Percentiles rank a stretch among this genome's conserved stretches.
These are phyloP conservation scores for Anhinga rufa DNA, from an alignment of 2,113 vertebrate species.

Conservation along the genomic window DNA sequence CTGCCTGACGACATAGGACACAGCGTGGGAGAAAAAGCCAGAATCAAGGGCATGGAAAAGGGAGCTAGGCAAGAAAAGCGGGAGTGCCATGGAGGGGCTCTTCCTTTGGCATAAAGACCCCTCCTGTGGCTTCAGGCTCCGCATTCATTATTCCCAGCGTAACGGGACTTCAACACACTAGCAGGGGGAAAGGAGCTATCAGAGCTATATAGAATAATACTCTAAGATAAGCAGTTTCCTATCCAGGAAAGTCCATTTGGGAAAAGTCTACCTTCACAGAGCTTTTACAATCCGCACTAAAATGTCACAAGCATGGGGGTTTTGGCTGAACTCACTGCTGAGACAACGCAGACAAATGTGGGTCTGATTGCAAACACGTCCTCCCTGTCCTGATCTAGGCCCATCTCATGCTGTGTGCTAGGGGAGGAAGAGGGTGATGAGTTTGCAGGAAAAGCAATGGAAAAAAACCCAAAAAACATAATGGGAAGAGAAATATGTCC, in stretches of 20 bases:
- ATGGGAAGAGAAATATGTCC: neutral
- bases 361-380: neutral
- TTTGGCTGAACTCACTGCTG: neutral
- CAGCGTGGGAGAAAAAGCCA: neutral
- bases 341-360: neutral
- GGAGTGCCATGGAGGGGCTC: neutral
- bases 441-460: neutral
- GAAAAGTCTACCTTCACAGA: neutral
- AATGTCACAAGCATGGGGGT: neutral
- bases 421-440: neutral
- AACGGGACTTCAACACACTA: too few species aligned
- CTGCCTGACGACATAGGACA: neutral
- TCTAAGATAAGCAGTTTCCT: neutral
- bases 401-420: neutral
- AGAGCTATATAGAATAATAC: neutral
- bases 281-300: neutral
- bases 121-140: neutral
- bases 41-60: neutral
- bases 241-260: neutral
- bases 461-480: neutral
- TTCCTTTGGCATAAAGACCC: neutral
- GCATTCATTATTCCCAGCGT: accelerated
- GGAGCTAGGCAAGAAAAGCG: neutral
- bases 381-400: neutral
- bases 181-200: neutral